Percentiles rank a stretch among this genome's conserved stretches.
Conservation (phyloP, 2,113 vertebrate genomes). For the Patagioenas fasciata region DNA sequence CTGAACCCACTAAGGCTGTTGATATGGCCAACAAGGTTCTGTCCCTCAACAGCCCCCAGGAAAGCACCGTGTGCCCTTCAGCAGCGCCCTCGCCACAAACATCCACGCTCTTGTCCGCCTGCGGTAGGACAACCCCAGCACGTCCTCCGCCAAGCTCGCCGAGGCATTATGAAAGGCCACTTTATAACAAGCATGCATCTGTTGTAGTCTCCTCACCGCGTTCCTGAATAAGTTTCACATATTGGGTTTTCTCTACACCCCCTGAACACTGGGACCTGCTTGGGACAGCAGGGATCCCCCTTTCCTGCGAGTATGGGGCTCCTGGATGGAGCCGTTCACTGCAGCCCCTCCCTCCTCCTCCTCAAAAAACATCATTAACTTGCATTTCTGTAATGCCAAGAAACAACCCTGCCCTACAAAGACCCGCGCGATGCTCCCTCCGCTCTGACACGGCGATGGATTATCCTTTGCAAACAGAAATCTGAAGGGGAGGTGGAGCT, state of each 20-base stretch:
- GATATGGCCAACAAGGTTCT: not conserved
- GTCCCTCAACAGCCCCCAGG: not conserved
- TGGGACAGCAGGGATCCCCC: not conserved
- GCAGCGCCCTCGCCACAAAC: not conserved
- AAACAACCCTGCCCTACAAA: not conserved
- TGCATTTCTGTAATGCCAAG: not conserved
- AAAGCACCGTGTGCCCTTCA: not conserved
- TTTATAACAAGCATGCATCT: not conserved
- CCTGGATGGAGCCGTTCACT: not conserved
- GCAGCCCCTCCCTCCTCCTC: not conserved
- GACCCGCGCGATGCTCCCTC: not conserved
- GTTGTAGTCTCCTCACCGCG: not conserved
- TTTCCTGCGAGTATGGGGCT: not conserved
- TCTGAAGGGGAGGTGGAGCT: not conserved
- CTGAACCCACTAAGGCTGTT: not conserved
- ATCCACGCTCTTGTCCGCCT: not conserved
- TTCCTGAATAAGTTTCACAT: slow-evolving; percentile 5
- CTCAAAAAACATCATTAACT: not conserved
- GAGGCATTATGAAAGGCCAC: slow-evolving; percentile 34
- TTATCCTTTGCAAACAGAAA: not conserved
- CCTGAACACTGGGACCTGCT: not conserved
- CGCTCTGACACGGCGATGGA: not conserved
- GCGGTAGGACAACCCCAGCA: not conserved
- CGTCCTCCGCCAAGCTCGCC: not conserved
- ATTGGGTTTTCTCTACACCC: not conserved